Conservation (phyloP, 2,113 vertebrate species). For the Cercopithecus mona region DNA sequence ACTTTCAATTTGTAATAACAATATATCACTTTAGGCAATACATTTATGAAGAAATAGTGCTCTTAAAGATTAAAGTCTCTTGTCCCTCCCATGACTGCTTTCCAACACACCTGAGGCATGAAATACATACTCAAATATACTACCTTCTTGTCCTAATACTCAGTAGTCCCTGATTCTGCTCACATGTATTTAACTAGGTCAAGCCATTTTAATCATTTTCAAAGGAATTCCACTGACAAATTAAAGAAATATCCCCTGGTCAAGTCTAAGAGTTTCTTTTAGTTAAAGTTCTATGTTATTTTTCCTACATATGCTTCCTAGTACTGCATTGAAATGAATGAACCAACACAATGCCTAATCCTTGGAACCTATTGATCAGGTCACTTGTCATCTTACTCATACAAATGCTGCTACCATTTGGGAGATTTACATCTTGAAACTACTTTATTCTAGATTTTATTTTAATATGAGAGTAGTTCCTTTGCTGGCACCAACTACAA, state of each 20-base stretch:
- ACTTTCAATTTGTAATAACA: background rate
- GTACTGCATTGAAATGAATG: background rate
- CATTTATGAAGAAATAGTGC: background rate
- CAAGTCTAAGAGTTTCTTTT: background rate
- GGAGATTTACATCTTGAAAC: background rate
- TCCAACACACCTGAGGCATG: background rate
- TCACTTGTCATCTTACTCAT: background rate
- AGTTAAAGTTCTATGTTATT: background rate
- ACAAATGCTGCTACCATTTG: background rate
- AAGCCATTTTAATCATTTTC: conserved; percentile 59
- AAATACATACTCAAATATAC: conserved; percentile 1
- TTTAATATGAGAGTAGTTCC: background rate
- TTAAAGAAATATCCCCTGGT: background rate
- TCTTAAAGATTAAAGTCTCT: background rate
- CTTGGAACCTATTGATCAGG: background rate
- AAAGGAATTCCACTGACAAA: conserved; percentile 40
- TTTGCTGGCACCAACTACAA: background rate
- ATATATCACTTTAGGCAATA: background rate
- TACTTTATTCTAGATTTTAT: background rate
- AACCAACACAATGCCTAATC: background rate
- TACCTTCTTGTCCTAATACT: background rate
- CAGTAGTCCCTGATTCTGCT: conserved; percentile 43
- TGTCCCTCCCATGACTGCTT: background rate
- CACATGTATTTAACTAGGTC: conserved; percentile 58
- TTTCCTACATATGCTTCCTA: background rate